phyloP scores from a whole-genome alignment of 2,113 vertebrate species.

The Sporophila hypoxantha region DNA sequence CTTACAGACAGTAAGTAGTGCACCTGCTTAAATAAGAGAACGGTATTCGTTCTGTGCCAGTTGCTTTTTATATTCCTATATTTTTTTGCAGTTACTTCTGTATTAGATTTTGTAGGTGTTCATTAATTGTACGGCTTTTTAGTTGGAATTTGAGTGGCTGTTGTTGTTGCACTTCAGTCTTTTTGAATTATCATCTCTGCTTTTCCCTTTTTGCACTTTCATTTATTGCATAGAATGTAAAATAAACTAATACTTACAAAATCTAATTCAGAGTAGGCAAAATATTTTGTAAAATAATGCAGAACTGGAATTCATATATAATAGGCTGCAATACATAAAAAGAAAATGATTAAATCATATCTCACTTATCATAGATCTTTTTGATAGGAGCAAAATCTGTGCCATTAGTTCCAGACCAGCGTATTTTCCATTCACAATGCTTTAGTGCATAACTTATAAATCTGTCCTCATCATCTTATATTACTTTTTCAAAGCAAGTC shows the following conservation, averaged over 20 bases:
- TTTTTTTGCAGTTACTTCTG: background rate
- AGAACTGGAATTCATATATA: conserved; percentile 11
- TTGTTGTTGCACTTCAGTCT: background rate
- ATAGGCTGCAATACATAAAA: conserved; percentile 34
- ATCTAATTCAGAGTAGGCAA: conserved; percentile 11
- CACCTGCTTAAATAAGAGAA: background rate
- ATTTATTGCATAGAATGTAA: background rate
- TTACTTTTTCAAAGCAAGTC: conserved; percentile 59
- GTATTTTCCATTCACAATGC: conserved; percentile 55
- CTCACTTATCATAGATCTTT: conserved; percentile 51
- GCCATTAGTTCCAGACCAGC: conserved; percentile 53
- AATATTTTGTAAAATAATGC: conserved; percentile 32
- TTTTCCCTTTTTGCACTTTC: background rate
- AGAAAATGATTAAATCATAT: conserved; percentile 27
- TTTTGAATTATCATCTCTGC: background rate
- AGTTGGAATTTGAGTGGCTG: background rate
- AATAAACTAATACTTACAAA: background rate
- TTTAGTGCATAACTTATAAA: conserved; percentile 63
- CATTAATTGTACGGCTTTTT: background rate
- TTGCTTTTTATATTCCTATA: background rate
- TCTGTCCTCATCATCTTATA: conserved; percentile 57
- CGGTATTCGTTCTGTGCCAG: background rate
- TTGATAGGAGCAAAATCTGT: conserved; percentile 46
- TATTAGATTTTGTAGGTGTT: background rate
- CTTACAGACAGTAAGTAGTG: background rate